Base-by-base conservation (phyloP, 2,888 invertebrate genomes). In the Cacoxenus indagator region DNA sequence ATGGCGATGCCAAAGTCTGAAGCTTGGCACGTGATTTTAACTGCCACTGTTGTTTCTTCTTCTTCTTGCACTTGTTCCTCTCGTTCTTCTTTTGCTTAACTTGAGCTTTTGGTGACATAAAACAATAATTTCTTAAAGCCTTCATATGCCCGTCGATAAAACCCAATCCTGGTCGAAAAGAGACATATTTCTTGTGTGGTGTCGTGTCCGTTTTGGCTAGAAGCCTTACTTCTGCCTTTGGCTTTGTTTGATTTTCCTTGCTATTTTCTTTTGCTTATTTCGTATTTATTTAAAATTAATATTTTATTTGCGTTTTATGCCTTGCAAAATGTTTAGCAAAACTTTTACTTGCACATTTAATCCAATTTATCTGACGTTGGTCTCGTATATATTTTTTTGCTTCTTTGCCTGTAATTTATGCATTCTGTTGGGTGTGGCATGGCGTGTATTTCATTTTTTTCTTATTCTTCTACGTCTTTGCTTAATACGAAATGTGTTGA, bases 281-380 rank as follows among this genome's bases (percentile, higher is more conserved):
- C 26, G 48, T 65, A 43, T 65, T 65, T 65, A 27, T 65, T 65
- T 55, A 55, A 65, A 65, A 65, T 65, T 65, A 65, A 65, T 65
- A 65, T 65, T 65, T 65, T 54, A 27, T 55, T 65, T 54, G 54
- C 65, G 65, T 65, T 37, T 48, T 48, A 31, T 43, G 59, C 31
- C 43, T 57, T 29, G 61, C 5, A 31, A 27, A 55, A 55, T 37
- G 37, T 26, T 57, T 57, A 17, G 61, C 24, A 45, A 62, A 62
- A 22, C 29, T 59, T 29, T 62, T 62, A 45, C 61, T 24, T 43
- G 22, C 26, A 14, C 61, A 62, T 62, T 26, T 62, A 62, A 62
- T 62, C 61, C 61, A 45, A 45, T 62, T 62, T 62, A 62, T 62
- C 45, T 62, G 26, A n/a, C 19, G 43, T 62, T 26, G 45, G 17